Base-by-base conservation (phyloP, 2,113 vertebrate species). In the Coryphaenoides rupestris region DNA sequence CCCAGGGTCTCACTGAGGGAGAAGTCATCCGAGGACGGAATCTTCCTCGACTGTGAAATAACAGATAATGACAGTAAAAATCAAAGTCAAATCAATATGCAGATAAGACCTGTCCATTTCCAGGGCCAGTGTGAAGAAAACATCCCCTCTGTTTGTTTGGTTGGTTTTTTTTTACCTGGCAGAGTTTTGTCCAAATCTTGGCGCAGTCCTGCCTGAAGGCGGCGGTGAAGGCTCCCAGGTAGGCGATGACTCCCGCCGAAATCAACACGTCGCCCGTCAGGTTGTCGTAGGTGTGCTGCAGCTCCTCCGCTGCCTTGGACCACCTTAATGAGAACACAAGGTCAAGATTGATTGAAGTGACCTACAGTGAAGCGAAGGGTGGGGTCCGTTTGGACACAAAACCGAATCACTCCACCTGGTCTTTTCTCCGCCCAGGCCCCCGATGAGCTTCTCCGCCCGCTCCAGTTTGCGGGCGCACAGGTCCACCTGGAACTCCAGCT, bases 211-310 rank as follows among this genome's bases (percentile, higher is more conserved):
- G 90, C 68, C 97, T 91, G 83, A 96, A 99, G 21, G 83, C 92
- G 52, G 94, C 92, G 60, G 96, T 98, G 75, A 99, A 99, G 80
- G 96, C 92, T 17, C 96, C 96, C 16, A n/a, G 84, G 70, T 98
- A 99, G 17, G 97, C 96, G 61, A 98, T 98, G 45, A 98, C 94
- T 57, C 96, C 96, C 58, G 96, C 95, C 70, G 96, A 98, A 80
- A 98, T 90, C 59, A 98, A 85, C 60, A 95, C 92, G 56, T 99
- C 96, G 46, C 97, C 97, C 13, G 93, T 98, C 81, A 98, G 84
- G 81, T 97, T 98, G 82, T 98, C 92, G 61, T 98, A 98, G n/a
- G 82, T 90, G 62, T 81, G 87, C 64, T 98, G 97, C 52, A 99
- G 92, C 68, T 96, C n/a, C 92, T 91, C 86, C 52, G 96, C 97